Percentiles rank a stretch among this genome's conserved stretches.
phyloP scores from a whole-genome alignment of 2,113 vertebrate genomes.

The Atherinomorus stipes region DNA sequence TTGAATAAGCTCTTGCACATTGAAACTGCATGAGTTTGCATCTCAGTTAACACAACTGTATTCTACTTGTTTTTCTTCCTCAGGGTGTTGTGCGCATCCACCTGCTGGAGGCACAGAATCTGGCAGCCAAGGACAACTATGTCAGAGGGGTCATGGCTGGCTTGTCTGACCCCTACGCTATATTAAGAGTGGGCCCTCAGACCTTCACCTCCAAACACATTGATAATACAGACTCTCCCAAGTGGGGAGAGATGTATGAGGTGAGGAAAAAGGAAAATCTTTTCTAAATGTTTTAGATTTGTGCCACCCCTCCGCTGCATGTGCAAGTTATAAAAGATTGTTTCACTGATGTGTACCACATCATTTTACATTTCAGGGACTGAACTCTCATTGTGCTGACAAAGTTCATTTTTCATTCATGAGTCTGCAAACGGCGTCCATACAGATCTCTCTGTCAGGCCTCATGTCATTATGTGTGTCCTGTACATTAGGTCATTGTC shows the following conservation, averaged over 20 bases:
- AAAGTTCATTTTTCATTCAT: conserved; percentile 42
- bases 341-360: conserved; percentile 2
- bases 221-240: conserved; percentile 87
- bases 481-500: conserved; percentile 88
- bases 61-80: neutral
- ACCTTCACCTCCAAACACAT: conserved; percentile 88
- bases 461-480: conserved; percentile 69
- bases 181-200: conserved; percentile 92
- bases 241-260: conserved; percentile 94
- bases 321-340: neutral
- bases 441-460: conserved; percentile 45
- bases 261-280: conserved; percentile 69
- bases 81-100: conserved; percentile 93
- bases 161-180: conserved; percentile 92
- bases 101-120: conserved; percentile 85
- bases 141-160: conserved; percentile 91
- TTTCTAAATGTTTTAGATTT: neutral
- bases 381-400: neutral
- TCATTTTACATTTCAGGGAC: conserved; percentile 35
- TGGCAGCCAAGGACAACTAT: conserved; percentile 90
- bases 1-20: conserved; percentile 21
- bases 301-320: neutral
- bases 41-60: neutral
- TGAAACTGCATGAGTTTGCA: neutral
- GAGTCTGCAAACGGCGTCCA: conserved; percentile 16